Conservation (phyloP, 2,797 vertebrate species). For the Erethizon dorsatum region DNA sequence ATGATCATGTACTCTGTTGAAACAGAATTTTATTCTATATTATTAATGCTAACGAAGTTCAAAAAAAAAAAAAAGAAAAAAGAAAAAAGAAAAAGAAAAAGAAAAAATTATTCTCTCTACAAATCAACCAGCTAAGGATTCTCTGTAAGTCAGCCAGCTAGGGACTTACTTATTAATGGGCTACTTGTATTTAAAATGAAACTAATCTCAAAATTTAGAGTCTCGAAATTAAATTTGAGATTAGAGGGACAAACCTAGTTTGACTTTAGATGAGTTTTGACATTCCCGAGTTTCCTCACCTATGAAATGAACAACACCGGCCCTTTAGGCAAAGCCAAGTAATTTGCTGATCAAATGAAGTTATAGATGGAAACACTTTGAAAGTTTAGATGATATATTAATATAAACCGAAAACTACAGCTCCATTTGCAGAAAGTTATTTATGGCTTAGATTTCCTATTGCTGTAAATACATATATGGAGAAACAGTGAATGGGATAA, state of each 20-base stretch:
- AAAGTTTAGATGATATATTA: not conserved
- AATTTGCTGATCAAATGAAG: slow-evolving; percentile 28
- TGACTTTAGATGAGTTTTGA: slow-evolving; percentile 11
- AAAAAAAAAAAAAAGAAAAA: not conserved
- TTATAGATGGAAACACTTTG: not conserved
- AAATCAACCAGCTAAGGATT: not conserved
- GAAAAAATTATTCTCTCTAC: not conserved
- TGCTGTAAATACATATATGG: not conserved
- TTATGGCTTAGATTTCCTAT: slow-evolving; percentile 10
- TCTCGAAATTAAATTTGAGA: slow-evolving; percentile 12
- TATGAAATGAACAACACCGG: not conserved
- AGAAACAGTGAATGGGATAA: not conserved
- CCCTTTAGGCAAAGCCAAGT: not conserved
- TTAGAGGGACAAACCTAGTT: not conserved
- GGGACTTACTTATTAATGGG: not conserved
- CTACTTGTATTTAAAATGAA: slow-evolving; percentile 40
- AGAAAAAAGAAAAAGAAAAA: not conserved
- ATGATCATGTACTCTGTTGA: not conserved
- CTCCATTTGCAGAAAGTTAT: not conserved
- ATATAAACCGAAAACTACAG: not conserved
- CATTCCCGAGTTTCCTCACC: not conserved
- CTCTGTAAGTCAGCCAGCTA: not conserved
- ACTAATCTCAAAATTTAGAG: slow-evolving; percentile 11
- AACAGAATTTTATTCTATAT: not conserved
- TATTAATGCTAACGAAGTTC: not conserved